Evolutionary conservation across 2,888 invertebrate genomes (phyloP), one percentile per base, ranked within the genome.

Genomic region (Leucophora obtusa): DNA sequence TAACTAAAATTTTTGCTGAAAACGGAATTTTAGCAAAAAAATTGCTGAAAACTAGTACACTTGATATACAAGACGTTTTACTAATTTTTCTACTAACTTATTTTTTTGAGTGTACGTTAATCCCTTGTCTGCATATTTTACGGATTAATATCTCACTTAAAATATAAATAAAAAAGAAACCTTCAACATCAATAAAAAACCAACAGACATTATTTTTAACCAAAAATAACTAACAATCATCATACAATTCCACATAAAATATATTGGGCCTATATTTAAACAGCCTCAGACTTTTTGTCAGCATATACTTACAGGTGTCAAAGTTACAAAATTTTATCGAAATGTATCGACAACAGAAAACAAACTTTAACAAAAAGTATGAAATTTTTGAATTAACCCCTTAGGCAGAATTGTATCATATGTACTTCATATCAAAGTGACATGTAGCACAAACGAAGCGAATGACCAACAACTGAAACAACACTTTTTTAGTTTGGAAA

Each of bases 301-400:
- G 75, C 79, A 71, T 71, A 58, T 71, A 75, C 62, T 72, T 76
- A 68, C 80, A 80, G 80, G 80, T 80, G 72, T 76, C 75, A 72
- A 72, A 71, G 50, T 47, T 60, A 68, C 72, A 68, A 75, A 63
- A 28, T 28, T 74, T 74, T 66, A 73, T 65, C 73, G 59, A 65
- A 73, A 65, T 28, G 6, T 28, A 72, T 81, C 60, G 59, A 74
- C 74, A 66, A 66, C 77, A 62, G 50, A 72, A 78, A 78, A 72
- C 60, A 77, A 66, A 77, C 77, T 77, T 60, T 28, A 65, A 38
- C 14, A 63, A 47, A 28, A 47, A 18, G 38, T 62, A 77, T 15
- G 10, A 3, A 15, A 24, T 33, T 56, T 56, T 7, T 56, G 60
- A 21, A 33, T 63, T 33, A 51, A 70, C 28, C 71, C 77, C 66